These are phyloP conservation scores for Notechis scutatus DNA, from an alignment of 2,113 vertebrate species.

Conservation along the genomic window DNA sequence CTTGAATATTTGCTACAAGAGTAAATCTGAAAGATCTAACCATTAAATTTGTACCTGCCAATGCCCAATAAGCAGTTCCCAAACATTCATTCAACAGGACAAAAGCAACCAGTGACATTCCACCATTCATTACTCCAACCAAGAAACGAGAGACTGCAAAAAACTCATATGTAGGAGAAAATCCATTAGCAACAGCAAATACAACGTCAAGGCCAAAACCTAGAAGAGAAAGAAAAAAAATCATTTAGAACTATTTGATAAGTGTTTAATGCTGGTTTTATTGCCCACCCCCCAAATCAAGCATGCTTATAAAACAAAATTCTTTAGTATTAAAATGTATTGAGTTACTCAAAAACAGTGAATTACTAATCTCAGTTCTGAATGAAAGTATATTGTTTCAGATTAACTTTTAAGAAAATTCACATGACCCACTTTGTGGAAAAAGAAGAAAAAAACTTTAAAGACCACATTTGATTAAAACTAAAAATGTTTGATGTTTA, in stretches of 20 bases:
- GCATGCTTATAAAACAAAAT: background rate
- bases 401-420: background rate
- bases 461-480: background rate
- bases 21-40: background rate
- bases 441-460: background rate
- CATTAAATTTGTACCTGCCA: constrained; percentile 70
- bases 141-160: constrained; percentile 75
- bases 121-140: constrained; percentile 80
- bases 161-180: constrained; percentile 74
- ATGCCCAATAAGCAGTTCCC: constrained; percentile 78
- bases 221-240: constrained; percentile 51
- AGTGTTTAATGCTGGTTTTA: background rate
- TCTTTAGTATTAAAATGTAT: background rate
- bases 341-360: background rate
- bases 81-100: constrained; percentile 80
- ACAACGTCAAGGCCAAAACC: constrained; percentile 78
- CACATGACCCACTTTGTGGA: background rate
- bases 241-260: constrained; percentile 26
- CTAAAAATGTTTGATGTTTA: background rate
- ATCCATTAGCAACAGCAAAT: constrained; percentile 75
- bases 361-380: background rate
- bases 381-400: background rate
- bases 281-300: background rate
- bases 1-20: background rate
- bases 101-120: constrained; percentile 80